Conservation (phyloP, 2,888 invertebrate species). For the Caenorhabditis plicata region DNA sequence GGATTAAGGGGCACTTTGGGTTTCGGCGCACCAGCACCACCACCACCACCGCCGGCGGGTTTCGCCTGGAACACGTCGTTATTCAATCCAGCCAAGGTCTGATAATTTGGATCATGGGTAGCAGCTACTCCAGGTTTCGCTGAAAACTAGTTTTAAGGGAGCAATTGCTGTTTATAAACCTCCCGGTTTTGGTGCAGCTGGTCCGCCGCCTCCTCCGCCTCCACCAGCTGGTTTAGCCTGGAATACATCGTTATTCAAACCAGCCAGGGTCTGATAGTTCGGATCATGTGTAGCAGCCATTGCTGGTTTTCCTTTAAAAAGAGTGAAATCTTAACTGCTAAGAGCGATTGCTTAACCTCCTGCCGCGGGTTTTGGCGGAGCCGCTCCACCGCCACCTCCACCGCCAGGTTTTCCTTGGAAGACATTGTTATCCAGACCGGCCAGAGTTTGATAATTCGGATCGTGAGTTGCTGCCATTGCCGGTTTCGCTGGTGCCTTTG, state of each 20-base stretch:
- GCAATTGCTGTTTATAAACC: too few relatives aligned
- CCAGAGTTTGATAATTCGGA: conserved; percentile 6
- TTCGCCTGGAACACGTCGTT: conserved; percentile 1
- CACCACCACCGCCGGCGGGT: conserved; percentile 3
- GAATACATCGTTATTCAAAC: conserved; percentile 8
- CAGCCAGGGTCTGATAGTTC: conserved; percentile 11
- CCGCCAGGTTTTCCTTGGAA: conserved; percentile 11
- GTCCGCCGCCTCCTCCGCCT: not conserved
- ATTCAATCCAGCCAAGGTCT: conserved; percentile 1
- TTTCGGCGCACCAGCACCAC: conserved; percentile 3
- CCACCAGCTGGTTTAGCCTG: too few relatives aligned
- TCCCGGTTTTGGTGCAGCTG: not conserved
- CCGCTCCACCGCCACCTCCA: conserved; percentile 3
- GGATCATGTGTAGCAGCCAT: conserved; percentile 2
- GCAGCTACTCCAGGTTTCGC: too few relatives aligned
- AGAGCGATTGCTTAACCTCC: too few relatives aligned
- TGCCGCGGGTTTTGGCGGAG: conserved; percentile 4
- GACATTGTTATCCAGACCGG: conserved; percentile 7
- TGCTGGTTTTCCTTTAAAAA: too few relatives aligned
- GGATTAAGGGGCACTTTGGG: conserved; percentile 11
- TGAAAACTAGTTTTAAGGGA: too few relatives aligned
- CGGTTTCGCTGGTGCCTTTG: conserved; percentile 1
- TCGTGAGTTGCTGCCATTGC: not conserved
- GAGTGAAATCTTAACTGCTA: too few relatives aligned
- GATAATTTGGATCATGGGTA: conserved; percentile 2